Evolutionary conservation across 2,797 vertebrate species (phyloP).

Genomic region (Galago senegalensis): DNA sequence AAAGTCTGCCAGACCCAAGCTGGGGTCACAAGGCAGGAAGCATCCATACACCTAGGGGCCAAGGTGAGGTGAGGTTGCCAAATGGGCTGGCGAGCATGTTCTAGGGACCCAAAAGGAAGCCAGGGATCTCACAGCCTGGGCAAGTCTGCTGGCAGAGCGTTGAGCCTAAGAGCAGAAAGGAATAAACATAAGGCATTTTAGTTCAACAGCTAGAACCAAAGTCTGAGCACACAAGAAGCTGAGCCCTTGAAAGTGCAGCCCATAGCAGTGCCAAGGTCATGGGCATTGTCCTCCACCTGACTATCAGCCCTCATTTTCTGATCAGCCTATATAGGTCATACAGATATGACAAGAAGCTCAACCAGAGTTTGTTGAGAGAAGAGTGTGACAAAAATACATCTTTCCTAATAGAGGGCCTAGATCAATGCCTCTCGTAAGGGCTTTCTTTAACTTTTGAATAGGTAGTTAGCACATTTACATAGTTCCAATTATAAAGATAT

Average conservation of each 20-base stretch:
- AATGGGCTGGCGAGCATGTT: background rate
- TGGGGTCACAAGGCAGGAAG: background rate
- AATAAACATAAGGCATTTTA: background rate
- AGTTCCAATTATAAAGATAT: background rate
- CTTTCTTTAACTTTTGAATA: slow-evolving; percentile 6
- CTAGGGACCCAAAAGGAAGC: background rate
- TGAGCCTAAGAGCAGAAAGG: background rate
- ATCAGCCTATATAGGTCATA: background rate
- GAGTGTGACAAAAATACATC: background rate
- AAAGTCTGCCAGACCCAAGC: background rate
- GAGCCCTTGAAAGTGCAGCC: background rate
- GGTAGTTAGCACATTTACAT: background rate
- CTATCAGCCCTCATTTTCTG: background rate
- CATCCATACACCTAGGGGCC: background rate
- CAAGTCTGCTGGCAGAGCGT: background rate
- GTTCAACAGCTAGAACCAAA: background rate
- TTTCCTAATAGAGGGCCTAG: background rate
- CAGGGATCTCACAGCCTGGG: background rate
- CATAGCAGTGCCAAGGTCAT: background rate
- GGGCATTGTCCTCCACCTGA: background rate
- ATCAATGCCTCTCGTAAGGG: background rate
- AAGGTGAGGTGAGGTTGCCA: background rate
- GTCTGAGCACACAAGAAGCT: background rate
- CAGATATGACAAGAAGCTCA: background rate
- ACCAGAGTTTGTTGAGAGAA: background rate